Evolutionary conservation across 1,140 invertebrate species (phyloP).

Genomic region (Mycetomoellerius zeteki): DNA sequence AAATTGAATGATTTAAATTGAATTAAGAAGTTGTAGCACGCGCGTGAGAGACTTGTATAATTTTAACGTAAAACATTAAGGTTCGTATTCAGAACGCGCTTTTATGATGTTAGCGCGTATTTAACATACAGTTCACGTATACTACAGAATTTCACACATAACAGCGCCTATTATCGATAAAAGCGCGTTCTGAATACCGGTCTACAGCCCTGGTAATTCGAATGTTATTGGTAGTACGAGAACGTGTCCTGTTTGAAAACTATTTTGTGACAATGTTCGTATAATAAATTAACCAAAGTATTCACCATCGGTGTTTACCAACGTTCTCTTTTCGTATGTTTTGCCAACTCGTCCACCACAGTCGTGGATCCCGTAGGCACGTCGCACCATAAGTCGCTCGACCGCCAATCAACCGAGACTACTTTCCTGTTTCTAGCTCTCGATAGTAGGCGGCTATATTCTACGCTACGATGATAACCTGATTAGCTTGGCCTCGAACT

Average conservation of each 20-base stretch:
- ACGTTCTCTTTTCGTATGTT: slow-evolving; percentile 65
- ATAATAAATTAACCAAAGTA: background rate
- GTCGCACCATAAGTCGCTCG: slow-evolving; percentile 86
- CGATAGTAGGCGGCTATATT: slow-evolving; percentile 67
- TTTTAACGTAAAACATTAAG: background rate
- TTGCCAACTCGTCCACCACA: slow-evolving; percentile 68
- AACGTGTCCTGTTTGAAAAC: slow-evolving; percentile 20
- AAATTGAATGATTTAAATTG: slow-evolving; percentile 11
- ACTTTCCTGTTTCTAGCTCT: slow-evolving; percentile 81
- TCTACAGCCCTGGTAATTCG: slow-evolving; percentile 10
- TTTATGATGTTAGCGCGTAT: too few relatives aligned
- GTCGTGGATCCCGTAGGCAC: slow-evolving; percentile 81
- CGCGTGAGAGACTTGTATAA: background rate
- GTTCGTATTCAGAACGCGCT: too few relatives aligned
- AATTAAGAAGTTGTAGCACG: slow-evolving; percentile 54
- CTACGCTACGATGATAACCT: slow-evolving; percentile 43
- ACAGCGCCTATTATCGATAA: too few relatives aligned
- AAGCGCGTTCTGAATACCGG: too few relatives aligned
- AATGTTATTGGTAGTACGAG: background rate
- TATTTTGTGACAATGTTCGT: background rate
- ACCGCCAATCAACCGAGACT: slow-evolving; percentile 82
- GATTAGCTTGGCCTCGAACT: slow-evolving; percentile 48
- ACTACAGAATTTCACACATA: too few relatives aligned
- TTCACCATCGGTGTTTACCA: slow-evolving; percentile 46
- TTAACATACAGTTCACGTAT: too few relatives aligned